phyloP scores from a whole-genome alignment of 2,113 vertebrate species.

The Sula dactylatra region DNA sequence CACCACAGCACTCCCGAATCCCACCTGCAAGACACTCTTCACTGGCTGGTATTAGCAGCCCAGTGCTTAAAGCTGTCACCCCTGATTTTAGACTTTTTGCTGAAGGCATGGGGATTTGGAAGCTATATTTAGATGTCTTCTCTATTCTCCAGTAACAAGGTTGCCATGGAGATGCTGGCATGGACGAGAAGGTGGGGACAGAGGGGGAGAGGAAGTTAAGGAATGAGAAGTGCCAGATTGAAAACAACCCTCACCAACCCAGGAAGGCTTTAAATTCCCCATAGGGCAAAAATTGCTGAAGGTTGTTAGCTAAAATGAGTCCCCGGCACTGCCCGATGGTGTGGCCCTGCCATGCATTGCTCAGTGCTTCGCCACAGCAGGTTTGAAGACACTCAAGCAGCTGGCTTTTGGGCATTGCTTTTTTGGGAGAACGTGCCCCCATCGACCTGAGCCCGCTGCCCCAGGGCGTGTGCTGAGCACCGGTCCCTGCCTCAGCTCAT shows the following conservation, averaged over 20 bases:
- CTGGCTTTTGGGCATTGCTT: neutral
- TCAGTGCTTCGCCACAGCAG: neutral
- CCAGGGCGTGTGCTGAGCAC: fast-evolving
- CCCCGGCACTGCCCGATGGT: neutral
- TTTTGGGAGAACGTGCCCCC: neutral
- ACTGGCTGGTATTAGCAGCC: neutral
- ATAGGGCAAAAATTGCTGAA: neutral
- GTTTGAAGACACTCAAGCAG: neutral
- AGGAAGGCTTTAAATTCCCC: neutral
- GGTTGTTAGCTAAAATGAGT: neutral
- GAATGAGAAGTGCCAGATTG: conserved; percentile 22
- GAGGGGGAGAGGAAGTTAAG: conserved; percentile 59
- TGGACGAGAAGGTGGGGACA: neutral
- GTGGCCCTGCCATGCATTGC: neutral
- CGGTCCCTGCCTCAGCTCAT: neutral
- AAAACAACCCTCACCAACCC: neutral
- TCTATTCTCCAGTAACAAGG: conserved; percentile 72
- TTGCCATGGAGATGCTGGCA: conserved; percentile 78
- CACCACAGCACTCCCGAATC: neutral
- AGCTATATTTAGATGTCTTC: conserved; percentile 81
- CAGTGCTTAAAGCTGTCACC: conserved; percentile 38
- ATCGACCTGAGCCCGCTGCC: neutral
- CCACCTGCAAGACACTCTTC: neutral
- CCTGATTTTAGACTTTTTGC: conserved; percentile 66
- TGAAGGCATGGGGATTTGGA: conserved; percentile 73